phyloP scores from a whole-genome alignment of 2,113 vertebrate species.

The Micronisus gabar region DNA sequence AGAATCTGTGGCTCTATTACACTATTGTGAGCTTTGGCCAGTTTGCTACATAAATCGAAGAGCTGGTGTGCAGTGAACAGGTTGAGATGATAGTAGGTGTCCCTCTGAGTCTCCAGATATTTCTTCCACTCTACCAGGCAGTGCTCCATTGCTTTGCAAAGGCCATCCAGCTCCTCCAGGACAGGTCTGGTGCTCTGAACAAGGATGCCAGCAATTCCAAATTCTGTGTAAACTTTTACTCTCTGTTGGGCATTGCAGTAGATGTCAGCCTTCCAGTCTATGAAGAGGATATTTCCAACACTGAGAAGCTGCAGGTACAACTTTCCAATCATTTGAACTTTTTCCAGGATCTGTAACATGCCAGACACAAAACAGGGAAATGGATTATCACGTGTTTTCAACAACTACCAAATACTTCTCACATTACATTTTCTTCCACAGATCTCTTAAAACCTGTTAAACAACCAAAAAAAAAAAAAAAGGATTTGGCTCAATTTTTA shows the following conservation, averaged over 20 bases:
- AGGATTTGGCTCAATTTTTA: background rate
- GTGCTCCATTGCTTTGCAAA: conserved; percentile 69
- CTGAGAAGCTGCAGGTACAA: conserved; percentile 71
- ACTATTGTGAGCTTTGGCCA: conserved; percentile 11
- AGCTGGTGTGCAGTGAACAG: conserved; percentile 74
- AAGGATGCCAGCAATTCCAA: conserved; percentile 31
- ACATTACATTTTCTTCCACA: background rate
- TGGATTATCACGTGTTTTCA: background rate
- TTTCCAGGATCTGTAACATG: conserved; percentile 72
- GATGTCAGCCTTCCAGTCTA: conserved; percentile 61
- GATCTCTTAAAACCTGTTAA: background rate
- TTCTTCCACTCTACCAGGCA: conserved; percentile 71
- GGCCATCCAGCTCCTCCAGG: conserved; percentile 49
- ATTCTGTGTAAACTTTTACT: conserved; percentile 59
- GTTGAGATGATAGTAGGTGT: conserved; percentile 65
- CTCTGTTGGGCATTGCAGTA: conserved; percentile 39
- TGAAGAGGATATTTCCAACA: conserved; percentile 77
- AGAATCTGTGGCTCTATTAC: conserved; percentile 53
- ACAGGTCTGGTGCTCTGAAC: conserved; percentile 47
- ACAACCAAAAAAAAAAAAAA: too few relatives aligned
- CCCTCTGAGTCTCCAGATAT: conserved; percentile 65
- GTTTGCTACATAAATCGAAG: conserved; percentile 68
- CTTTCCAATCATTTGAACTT: conserved; percentile 66
- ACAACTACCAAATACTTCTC: background rate
- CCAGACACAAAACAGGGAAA: background rate